Evolutionary conservation across 2,888 invertebrate genomes (phyloP).

Genomic region (Caenorhabditis sulstoni): DNA sequence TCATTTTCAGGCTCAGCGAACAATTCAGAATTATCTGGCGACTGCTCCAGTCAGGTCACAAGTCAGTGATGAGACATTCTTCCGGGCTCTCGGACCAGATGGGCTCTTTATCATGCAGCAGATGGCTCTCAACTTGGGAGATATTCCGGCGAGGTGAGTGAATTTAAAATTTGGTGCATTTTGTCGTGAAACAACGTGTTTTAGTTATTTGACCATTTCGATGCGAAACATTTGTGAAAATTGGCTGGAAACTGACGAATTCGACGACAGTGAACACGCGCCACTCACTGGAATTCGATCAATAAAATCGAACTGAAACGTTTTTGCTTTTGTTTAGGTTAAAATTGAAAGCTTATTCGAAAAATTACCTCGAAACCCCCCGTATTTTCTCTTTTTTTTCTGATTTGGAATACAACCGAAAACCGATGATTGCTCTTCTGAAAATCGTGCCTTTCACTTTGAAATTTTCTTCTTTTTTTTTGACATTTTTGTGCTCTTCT

Average conservation of each 20-base stretch:
- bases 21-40: constrained; percentile 56
- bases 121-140: constrained; percentile 78
- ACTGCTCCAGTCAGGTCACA: constrained; percentile 52
- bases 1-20: constrained; percentile 40
- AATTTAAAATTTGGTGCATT: constrained; percentile 34
- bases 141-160: constrained; percentile 79
- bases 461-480: too few relatives aligned
- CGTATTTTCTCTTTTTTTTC: too few relatives aligned
- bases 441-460: too few relatives aligned
- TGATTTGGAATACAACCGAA: too few relatives aligned
- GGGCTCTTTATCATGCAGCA: constrained; percentile 78
- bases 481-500: too few relatives aligned
- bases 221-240: constrained; percentile 73
- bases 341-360: too few relatives aligned
- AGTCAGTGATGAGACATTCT: constrained; percentile 57
- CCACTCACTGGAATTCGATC: constrained; percentile 47
- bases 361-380: too few relatives aligned
- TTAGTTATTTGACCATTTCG: constrained; percentile 75
- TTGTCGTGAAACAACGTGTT: background rate
- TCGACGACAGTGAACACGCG: constrained; percentile 49
- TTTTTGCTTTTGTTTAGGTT: too few relatives aligned
- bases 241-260: constrained; percentile 60
- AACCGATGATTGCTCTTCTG: too few relatives aligned
- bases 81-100: constrained; percentile 72
- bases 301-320: constrained; percentile 27